Base-by-base conservation (phyloP, 1,140 invertebrate species). In the Drosophila bifasciata region DNA sequence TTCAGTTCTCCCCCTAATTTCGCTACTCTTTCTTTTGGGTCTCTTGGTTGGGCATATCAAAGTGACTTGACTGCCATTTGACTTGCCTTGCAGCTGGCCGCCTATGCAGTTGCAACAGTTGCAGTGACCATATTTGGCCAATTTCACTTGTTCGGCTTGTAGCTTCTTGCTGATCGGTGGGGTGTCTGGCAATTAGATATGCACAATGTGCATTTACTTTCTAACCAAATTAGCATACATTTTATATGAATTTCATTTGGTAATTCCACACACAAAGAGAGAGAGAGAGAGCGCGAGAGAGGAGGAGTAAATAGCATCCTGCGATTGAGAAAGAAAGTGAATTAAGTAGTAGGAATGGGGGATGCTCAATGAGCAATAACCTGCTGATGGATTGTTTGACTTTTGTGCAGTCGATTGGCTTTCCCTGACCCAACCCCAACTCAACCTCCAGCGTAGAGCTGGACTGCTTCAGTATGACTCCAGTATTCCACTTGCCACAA, bases 61-160 rank as follows among this genome's bases (percentile, higher is more conserved):
- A 78, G 77, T 81, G 78, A 86, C 76, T 79, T 49, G 62, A 56
- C 50, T 69, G 16, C 45, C 51, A 77, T 68, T 73, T 76, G 74
- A 73, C 61, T 79, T 78, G 68, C 19, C 61, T 79, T 36, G 32
- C 41, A 79, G 69, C n/a, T 55, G 2, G 19, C n/a, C n/a, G n/a
- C n/a, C 67, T 76, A 44, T 62, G 25, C 28, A 32, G 28, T 32
- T 3, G 45, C 52, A 73, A 80, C 72, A 69, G 72, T 76, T 73
- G 59, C 66, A 64, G 53, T 77, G 66, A 69, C 83, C 81, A 86
- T 70, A 74, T 85, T 78, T 85, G 81, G 78, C 46, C 68, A 86
- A 72, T 86, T 85, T 85, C 81, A 86, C 81, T 85, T 86, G 81
- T 76, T 70, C 55, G 75, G 61, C 58, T 64, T 68, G 71, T 66